A percentile compares a stretch with the other conserved stretches of the same genome.
phyloP scores from a whole-genome alignment of 92 coral and sea anemone species.

The Nematostella vectensis region DNA sequence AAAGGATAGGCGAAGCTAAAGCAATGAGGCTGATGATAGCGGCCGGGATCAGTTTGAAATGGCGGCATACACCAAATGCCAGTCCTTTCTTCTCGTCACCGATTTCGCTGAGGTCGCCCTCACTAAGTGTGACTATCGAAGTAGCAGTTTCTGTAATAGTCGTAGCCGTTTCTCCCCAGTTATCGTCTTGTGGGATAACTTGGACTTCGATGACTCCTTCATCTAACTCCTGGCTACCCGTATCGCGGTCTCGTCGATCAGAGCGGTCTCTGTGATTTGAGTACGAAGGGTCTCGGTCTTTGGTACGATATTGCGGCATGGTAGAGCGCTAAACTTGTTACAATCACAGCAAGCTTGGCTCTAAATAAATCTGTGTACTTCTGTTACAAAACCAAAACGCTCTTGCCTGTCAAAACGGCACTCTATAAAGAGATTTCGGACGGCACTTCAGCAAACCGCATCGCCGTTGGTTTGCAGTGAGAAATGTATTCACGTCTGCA shows the following conservation, averaged over 20 bases:
- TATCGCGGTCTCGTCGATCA: slow-evolving; percentile 48
- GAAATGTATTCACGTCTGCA: slow-evolving; percentile 47
- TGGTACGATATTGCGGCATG: slow-evolving; percentile 65
- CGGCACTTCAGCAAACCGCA: slow-evolving; percentile 13
- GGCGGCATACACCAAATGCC: slow-evolving; percentile 63
- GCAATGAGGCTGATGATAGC: slow-evolving; percentile 64
- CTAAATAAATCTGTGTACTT: no score
- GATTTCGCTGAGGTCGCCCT: slow-evolving; percentile 80
- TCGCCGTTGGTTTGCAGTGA: slow-evolving; percentile 14
- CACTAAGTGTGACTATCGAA: slow-evolving; percentile 90
- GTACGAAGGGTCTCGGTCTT: slow-evolving; percentile 47
- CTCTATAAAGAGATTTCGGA: background rate
- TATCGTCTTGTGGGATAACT: slow-evolving; percentile 97
- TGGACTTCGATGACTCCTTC: slow-evolving; percentile 99
- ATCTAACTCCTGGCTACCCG: slow-evolving; percentile 80
- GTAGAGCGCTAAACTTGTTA: no score
- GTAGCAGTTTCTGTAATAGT: slow-evolving; percentile 98
- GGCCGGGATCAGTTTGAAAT: slow-evolving; percentile 58
- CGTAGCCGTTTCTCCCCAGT: slow-evolving; percentile 99
- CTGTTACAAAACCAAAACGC: no score
- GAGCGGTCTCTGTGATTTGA: slow-evolving; percentile 15
- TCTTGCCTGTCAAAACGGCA: background rate
- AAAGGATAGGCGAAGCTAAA: slow-evolving; percentile 75
- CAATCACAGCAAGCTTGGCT: slow-evolving; percentile 7
- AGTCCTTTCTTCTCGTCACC: slow-evolving; percentile 64